Evolutionary conservation across 2,113 vertebrate species (phyloP).

Genomic region (Edolisoma coerulescens): DNA sequence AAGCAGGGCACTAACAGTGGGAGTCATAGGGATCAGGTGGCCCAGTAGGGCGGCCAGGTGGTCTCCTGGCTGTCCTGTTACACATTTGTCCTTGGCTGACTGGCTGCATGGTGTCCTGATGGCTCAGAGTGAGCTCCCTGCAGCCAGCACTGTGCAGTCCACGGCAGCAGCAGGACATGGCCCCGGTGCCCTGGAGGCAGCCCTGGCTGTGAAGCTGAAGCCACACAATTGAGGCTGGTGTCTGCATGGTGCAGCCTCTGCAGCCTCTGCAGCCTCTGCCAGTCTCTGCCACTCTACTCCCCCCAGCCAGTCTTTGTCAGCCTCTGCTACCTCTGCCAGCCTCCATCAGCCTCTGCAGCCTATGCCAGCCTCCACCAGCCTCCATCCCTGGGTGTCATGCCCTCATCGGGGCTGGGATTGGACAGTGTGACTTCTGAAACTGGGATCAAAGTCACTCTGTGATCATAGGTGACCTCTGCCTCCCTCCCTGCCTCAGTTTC

Average conservation of each 20-base stretch:
- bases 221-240: fast-evolving
- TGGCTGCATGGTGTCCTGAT: background rate
- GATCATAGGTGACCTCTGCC: background rate
- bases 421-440: background rate
- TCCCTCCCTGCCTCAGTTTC: background rate
- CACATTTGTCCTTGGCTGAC: background rate
- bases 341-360: background rate
- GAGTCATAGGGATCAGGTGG: background rate
- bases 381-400: fast-evolving
- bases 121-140: background rate
- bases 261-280: background rate
- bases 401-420: fast-evolving
- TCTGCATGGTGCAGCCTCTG: background rate
- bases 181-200: background rate
- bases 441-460: background rate
- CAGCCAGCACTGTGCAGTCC: background rate
- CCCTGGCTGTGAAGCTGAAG: background rate
- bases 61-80: background rate
- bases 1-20: background rate
- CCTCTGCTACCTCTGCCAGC: background rate
- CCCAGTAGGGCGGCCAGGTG: background rate
- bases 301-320: background rate
- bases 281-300: background rate
- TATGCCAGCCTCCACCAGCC: background rate
- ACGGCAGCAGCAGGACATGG: background rate